A percentile compares a stretch with the other conserved stretches of the same genome.
Evolutionary conservation across 2,113 vertebrate genomes (phyloP).

Genomic region (Phylloscopus whistleri): DNA sequence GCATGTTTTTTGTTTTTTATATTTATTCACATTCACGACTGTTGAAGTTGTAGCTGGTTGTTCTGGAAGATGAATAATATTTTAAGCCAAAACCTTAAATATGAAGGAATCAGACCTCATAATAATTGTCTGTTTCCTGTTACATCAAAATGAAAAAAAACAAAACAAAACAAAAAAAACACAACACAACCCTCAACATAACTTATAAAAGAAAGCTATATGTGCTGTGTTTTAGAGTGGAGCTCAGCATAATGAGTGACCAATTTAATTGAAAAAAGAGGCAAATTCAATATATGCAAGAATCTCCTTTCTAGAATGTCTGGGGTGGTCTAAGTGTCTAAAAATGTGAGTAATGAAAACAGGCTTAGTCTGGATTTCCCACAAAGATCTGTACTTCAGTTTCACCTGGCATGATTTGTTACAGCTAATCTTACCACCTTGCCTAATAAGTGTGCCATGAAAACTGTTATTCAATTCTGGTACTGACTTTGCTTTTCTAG

Average conservation of each 20-base stretch:
- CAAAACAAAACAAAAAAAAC: no score
- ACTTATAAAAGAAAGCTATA: background rate
- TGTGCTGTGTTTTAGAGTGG: background rate
- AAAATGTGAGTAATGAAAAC: constrained; percentile 25
- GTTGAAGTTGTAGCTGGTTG: background rate
- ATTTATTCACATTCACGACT: background rate
- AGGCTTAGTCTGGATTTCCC: background rate
- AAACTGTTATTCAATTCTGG: background rate
- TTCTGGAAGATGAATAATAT: background rate
- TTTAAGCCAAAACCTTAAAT: background rate
- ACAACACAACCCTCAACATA: background rate
- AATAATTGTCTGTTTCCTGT: background rate
- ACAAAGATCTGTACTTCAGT: background rate
- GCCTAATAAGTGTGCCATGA: background rate
- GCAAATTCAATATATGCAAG: background rate
- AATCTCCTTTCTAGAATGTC: background rate
- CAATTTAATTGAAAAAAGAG: background rate
- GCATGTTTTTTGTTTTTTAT: background rate
- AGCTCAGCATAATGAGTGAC: background rate
- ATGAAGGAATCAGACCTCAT: background rate
- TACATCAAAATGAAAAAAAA: background rate
- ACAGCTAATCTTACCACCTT: background rate
- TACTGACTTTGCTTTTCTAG: background rate
- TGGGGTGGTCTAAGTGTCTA: constrained; percentile 12
- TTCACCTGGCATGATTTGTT: constrained; percentile 22